Conservation (phyloP, 1,140 invertebrate species). For the Rhopalosiphum padi region DNA sequence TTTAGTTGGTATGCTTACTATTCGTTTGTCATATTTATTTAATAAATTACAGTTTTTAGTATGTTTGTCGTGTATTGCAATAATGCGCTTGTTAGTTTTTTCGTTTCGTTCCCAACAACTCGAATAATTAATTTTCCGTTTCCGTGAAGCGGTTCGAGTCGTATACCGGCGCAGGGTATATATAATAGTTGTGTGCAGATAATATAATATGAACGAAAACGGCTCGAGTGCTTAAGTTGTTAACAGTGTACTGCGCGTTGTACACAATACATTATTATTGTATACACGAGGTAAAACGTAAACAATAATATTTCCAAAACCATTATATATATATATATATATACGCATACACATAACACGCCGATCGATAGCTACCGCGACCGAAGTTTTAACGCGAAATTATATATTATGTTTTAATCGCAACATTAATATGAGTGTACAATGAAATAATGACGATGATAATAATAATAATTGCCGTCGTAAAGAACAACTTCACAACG, state of each 20-base stretch:
- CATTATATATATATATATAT: neutral
- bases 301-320: constrained; percentile 13
- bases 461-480: neutral
- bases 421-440: neutral
- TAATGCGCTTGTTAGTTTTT: too few species aligned
- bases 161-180: too few species aligned
- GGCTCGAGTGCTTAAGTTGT: neutral
- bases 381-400: neutral
- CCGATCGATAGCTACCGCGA: neutral
- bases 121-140: too few species aligned
- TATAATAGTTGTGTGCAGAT: too few species aligned
- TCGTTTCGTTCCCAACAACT: too few species aligned
- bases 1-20: too few species aligned
- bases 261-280: neutral
- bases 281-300: neutral
- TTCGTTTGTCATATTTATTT: too few species aligned
- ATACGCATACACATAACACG: neutral
- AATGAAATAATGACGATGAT: neutral
- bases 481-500: neutral
- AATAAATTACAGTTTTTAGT: too few species aligned
- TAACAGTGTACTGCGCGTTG: neutral
- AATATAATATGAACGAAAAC: neutral
- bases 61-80: too few species aligned
- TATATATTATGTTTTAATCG: neutral
- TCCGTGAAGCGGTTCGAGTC: too few species aligned